These are phyloP conservation scores for Oncorhynchus keta DNA, from an alignment of 2,113 vertebrate species.

Conservation along the genomic window DNA sequence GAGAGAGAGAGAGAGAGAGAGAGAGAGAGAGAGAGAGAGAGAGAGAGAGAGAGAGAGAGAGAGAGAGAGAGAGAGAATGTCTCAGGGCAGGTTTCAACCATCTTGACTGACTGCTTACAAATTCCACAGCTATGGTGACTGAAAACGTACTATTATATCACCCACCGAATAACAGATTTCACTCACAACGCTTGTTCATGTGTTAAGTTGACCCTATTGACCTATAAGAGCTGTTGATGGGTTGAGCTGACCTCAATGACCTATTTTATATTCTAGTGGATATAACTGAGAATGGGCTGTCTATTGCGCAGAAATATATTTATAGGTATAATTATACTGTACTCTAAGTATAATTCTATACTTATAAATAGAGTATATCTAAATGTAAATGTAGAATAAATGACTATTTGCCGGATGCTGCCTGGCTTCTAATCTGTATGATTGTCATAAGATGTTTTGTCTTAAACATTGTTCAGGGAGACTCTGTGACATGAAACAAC, in stretches of 20 bases:
- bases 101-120: not conserved
- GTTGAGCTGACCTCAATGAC: not conserved
- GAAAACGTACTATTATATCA: not conserved
- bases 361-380: too few relatives aligned
- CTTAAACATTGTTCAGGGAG: constrained; percentile 23
- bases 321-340: not conserved
- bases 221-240: not conserved
- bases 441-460: constrained; percentile 10
- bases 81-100: not conserved
- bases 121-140: not conserved
- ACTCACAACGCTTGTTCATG: not conserved
- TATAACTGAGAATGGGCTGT: not conserved
- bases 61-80: not conserved
- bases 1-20: too few relatives aligned
- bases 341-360: constrained; percentile 18
- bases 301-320: not conserved
- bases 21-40: too few relatives aligned
- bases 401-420: constrained; percentile 20
- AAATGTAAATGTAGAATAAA: constrained; percentile 14
- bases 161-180: not conserved
- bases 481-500: constrained; percentile 25
- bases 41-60: too few relatives aligned
- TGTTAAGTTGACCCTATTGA: too few relatives aligned
- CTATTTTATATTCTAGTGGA: not conserved
- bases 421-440: constrained; percentile 23